phyloP scores from a whole-genome alignment of 2,113 vertebrate species.

The Mormyrus lacerda region DNA sequence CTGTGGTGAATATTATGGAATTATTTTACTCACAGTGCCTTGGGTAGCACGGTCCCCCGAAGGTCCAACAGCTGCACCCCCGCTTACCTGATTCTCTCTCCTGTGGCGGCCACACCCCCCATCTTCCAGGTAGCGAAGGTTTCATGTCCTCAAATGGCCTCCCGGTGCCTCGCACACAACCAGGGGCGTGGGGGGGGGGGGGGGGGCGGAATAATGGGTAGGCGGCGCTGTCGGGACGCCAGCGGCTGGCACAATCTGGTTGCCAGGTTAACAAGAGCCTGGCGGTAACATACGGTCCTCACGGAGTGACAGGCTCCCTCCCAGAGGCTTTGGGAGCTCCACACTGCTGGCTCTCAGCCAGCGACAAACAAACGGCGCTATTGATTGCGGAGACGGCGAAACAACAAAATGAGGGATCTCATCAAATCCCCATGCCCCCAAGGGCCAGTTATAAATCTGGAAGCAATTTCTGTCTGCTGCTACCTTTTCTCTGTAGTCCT shows the following conservation, averaged over 20 bases:
- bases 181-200: background rate
- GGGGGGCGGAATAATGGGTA: background rate
- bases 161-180: background rate
- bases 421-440: background rate
- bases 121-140: too few relatives aligned
- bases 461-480: background rate
- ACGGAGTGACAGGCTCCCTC: slow-evolving; percentile 36
- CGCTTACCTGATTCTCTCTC: too few relatives aligned
- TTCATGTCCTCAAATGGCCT: background rate
- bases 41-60: background rate
- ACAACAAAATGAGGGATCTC: background rate
- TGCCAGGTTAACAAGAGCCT: slow-evolving; percentile 65
- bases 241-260: slow-evolving; percentile 51
- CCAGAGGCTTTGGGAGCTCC: slow-evolving; percentile 46
- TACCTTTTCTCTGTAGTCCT: background rate
- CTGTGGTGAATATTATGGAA: background rate
- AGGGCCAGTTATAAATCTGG: background rate
- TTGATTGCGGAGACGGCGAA: background rate
- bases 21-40: background rate
- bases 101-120: too few relatives aligned
- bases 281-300: slow-evolving; percentile 59
- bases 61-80: background rate
- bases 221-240: slow-evolving; percentile 33
- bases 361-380: slow-evolving; percentile 40
- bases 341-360: slow-evolving; percentile 51